phyloP scores from a whole-genome alignment of 23 tunicate species.

The Trididemnum nubilum region DNA sequence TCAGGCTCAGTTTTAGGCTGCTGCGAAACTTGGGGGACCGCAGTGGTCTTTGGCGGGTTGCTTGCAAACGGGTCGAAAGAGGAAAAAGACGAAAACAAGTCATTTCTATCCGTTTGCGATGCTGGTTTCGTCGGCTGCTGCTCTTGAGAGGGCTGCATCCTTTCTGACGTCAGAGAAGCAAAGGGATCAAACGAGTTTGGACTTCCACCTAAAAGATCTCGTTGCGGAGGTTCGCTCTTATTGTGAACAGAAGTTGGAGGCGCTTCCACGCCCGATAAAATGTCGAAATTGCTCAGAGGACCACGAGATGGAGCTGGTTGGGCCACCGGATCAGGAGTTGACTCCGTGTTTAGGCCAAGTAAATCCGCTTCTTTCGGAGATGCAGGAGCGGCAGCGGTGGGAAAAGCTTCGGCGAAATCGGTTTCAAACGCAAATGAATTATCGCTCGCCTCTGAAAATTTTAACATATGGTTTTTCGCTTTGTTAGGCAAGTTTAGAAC shows the following conservation, averaged over 20 bases:
- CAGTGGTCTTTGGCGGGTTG: conserved; percentile 7
- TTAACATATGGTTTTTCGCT: too few relatives aligned
- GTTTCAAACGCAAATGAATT: neutral
- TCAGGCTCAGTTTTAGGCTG: conserved; percentile 24
- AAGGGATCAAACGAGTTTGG: conserved; percentile 72
- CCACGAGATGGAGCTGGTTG: neutral
- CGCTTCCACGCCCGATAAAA: conserved; percentile 51
- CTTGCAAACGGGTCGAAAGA: conserved; percentile 79
- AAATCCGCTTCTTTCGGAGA: conserved; percentile 63
- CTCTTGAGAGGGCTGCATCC: neutral
- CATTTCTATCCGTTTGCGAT: neutral
- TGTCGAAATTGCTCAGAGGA: conserved; percentile 66
- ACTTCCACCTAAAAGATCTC: conserved; percentile 61
- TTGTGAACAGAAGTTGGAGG: conserved; percentile 12
- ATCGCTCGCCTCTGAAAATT: too few relatives aligned
- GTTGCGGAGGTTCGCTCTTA: neutral
- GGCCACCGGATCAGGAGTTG: neutral
- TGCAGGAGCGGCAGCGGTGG: neutral
- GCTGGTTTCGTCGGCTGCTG: conserved; percentile 20
- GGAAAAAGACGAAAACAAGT: conserved; percentile 49
- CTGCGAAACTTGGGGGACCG: neutral
- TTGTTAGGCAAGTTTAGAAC: too few relatives aligned
- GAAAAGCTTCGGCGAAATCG: neutral
- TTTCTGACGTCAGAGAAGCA: neutral
- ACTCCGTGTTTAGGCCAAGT: conserved; percentile 42